Base-by-base conservation (phyloP, 2,888 invertebrate species). In the Pardosa pseudoannulata region DNA sequence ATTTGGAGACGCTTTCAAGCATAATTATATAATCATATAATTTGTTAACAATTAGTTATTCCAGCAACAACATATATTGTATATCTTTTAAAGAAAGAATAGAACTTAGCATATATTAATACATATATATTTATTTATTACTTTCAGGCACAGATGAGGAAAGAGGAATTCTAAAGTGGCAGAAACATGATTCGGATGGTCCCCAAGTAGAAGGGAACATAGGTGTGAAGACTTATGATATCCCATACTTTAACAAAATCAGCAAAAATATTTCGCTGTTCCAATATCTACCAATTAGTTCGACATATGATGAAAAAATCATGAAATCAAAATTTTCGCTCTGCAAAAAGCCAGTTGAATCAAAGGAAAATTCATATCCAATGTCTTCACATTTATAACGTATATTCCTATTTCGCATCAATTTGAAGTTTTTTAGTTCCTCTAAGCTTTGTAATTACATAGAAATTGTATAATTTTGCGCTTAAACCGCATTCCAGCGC, bases 91-190 rank as follows among this genome's bases (percentile, higher is more conserved):
- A n/a, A n/a, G n/a, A n/a, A n/a, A n/a, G n/a, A n/a, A n/a, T n/a
- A n/a, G n/a, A n/a, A n/a, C n/a, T n/a, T n/a, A n/a, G n/a, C n/a
- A n/a, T n/a, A n/a, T n/a, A n/a, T n/a, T n/a, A n/a, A 46, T 46
- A 46, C 46, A n/a, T 1, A 46, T n/a, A 46, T 2, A n/a, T 46
- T 46, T n/a, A 46, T n/a, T n/a, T n/a, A n/a, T n/a, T 7, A n/a
- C 29, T 74, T 73, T n/a, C 29, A 88, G 96, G 95, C 94, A 90
- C 88, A 27, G 85, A 80, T 19, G 68, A 88, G 56, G 88, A 83
- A 72, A 83, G 88, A 68, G 88, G 88, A 13, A 6, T 88, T n/a
- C 36, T 76, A 16, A 78, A 68, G 46, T 88, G 88, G 88, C 65
- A 46, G 27, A 75, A 71, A 27, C 74, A 87, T 39, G 72, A 46